phyloP scores from a whole-genome alignment of 2,797 vertebrate species.

The Monodelphis domestica region DNA sequence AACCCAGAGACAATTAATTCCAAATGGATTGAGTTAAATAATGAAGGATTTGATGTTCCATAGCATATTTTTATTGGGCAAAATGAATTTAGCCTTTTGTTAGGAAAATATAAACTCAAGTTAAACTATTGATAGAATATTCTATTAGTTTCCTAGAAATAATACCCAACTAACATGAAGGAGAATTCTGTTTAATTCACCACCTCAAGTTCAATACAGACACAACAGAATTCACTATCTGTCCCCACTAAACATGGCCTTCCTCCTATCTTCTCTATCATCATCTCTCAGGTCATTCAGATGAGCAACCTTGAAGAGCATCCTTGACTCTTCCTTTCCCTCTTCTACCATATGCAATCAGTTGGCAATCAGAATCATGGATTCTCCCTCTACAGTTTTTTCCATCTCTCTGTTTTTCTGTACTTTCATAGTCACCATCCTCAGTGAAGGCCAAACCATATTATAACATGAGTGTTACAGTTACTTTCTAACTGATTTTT shows the following conservation, averaged over 20 bases:
- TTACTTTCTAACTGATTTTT: not conserved
- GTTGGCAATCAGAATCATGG: too few species aligned
- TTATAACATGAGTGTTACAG: not conserved
- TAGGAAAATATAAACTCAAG: not conserved
- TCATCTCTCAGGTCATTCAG: not conserved
- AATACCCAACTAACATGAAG: too few species aligned
- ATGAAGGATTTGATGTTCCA: not conserved
- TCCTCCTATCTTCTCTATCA: not conserved
- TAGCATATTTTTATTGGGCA: not conserved
- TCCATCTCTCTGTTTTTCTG: not conserved
- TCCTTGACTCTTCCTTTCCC: too few species aligned
- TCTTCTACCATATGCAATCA: too few species aligned
- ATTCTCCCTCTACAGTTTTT: too few species aligned
- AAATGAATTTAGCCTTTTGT: not conserved
- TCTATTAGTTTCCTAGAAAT: not conserved
- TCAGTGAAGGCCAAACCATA: not conserved
- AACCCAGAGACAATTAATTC: not conserved
- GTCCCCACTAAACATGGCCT: too few species aligned
- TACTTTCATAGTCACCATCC: not conserved
- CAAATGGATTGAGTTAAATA: too few species aligned
- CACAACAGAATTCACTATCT: not conserved
- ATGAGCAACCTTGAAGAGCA: not conserved
- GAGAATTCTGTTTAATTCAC: not conserved
- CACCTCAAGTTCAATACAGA: not conserved
- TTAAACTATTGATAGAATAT: not conserved